Evolutionary conservation across 1,140 invertebrate genomes (phyloP).

Genomic region (Solen grandis): DNA sequence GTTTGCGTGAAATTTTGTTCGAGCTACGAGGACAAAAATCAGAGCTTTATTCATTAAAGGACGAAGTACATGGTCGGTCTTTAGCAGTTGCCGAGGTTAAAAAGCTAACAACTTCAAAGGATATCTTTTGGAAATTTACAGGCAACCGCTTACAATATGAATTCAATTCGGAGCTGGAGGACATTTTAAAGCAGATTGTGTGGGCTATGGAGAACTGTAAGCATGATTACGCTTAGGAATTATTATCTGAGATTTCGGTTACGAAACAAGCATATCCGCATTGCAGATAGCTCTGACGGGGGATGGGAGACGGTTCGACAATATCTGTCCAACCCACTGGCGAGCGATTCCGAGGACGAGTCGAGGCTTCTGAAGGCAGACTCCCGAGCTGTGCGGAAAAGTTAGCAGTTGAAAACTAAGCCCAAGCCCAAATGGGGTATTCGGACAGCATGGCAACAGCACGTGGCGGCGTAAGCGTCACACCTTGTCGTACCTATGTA

Average conservation of each 20-base stretch:
- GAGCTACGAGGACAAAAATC: too few relatives aligned
- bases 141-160: too few relatives aligned
- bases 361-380: too few relatives aligned
- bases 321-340: conserved; percentile 1
- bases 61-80: too few relatives aligned
- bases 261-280: conserved; percentile 14
- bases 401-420: not conserved
- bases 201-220: not conserved
- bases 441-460: not conserved
- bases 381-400: not conserved
- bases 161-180: not conserved
- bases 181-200: not conserved
- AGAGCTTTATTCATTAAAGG: too few relatives aligned
- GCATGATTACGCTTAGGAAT: not conserved
- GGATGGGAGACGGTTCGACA: not conserved
- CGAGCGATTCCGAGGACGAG: conserved; percentile 4
- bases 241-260: not conserved
- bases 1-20: too few relatives aligned
- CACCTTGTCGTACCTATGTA: not conserved
- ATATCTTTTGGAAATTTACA: too few relatives aligned
- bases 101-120: too few relatives aligned
- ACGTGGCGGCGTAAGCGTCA: not conserved
- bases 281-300: conserved; percentile 1
- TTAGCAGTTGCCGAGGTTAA: too few relatives aligned
- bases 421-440: too few relatives aligned